phyloP scores from a whole-genome alignment of 2,888 invertebrate genomes.

The Drosophila paramelanica region DNA sequence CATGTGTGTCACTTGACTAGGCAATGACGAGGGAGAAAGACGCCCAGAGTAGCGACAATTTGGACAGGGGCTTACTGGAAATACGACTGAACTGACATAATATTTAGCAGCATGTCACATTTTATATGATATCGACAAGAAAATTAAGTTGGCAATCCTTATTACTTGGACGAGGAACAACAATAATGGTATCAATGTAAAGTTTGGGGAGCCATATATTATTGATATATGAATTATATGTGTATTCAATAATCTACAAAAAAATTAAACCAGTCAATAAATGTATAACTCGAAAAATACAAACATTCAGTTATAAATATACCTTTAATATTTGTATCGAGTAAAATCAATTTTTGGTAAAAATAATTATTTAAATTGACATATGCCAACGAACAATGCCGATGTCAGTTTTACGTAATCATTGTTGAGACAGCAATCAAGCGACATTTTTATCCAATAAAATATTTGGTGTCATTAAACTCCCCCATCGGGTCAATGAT shows the following conservation, averaged over 20 bases:
- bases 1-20: slow-evolving; percentile 64
- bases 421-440: slow-evolving; percentile 15
- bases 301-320: no score
- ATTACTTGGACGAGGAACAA: not conserved
- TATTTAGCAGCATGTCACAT: slow-evolving; percentile 34
- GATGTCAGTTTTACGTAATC: slow-evolving; percentile 34
- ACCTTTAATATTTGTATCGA: no score
- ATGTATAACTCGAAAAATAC: no score
- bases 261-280: no score
- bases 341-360: no score
- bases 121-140: slow-evolving; percentile 34
- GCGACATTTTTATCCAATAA: slow-evolving; percentile 17
- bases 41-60: slow-evolving; percentile 54
- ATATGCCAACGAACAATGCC: slow-evolving; percentile 22
- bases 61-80: slow-evolving; percentile 35
- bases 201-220: no score
- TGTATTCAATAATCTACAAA: no score
- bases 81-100: slow-evolving; percentile 40
- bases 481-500: no score
- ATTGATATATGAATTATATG: no score
- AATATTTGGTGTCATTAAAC: slow-evolving; percentile 7
- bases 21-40: slow-evolving; percentile 28
- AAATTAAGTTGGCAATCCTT: slow-evolving; percentile 29
- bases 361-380: not conserved
- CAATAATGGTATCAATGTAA: slow-evolving; percentile 1